Conservation (phyloP, 2,113 vertebrate species). For the Myotis lucifugus region DNA sequence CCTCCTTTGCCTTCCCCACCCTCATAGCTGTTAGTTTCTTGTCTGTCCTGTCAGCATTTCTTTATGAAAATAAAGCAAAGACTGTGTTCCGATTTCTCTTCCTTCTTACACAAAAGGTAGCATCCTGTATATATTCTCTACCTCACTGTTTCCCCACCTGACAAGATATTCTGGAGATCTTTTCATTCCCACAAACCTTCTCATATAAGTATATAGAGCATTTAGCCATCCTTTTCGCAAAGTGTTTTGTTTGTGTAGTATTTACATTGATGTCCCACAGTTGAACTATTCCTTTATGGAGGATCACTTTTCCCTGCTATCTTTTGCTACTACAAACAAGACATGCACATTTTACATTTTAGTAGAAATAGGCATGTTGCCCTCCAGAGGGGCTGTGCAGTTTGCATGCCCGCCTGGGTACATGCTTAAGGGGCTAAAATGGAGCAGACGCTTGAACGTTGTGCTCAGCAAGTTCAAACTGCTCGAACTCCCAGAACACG, state of each 20-base stretch:
- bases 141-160: neutral
- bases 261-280: neutral
- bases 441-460: neutral
- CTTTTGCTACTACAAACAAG: neutral
- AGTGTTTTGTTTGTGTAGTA: neutral
- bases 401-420: neutral
- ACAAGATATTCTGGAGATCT: neutral
- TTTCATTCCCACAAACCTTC: neutral
- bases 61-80: conserved; percentile 31
- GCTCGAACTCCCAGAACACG: neutral
- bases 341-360: neutral
- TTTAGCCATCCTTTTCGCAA: neutral
- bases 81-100: neutral
- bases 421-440: neutral
- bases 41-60: neutral
- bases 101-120: neutral
- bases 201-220: neutral
- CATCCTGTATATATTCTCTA: neutral
- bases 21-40: neutral
- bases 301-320: neutral
- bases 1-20: neutral
- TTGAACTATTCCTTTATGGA: neutral
- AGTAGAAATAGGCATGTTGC: neutral
- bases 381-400: neutral
- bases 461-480: neutral